phyloP scores from a whole-genome alignment of 1,140 invertebrate genomes.

The Ooceraea biroi region DNA sequence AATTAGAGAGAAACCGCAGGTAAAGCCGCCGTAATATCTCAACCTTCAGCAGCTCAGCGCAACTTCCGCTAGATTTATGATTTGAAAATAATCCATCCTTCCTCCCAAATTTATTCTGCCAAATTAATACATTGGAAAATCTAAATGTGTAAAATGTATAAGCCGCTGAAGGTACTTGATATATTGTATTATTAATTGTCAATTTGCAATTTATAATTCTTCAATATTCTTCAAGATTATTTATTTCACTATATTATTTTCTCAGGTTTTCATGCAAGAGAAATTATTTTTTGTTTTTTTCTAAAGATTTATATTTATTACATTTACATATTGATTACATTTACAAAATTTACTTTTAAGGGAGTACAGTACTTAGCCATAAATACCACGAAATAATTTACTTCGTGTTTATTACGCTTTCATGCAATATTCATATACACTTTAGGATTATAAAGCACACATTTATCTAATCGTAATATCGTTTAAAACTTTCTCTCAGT shows the following conservation, averaged over 20 bases:
- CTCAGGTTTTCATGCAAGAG: too few species aligned
- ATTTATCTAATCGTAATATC: too few species aligned
- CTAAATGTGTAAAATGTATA: not conserved
- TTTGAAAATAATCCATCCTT: slow-evolving; percentile 38
- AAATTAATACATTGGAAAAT: slow-evolving; percentile 18
- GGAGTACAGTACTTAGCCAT: too few species aligned
- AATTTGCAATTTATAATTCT: not conserved
- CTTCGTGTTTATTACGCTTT: too few species aligned
- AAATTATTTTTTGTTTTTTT: too few species aligned
- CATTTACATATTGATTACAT: too few species aligned
- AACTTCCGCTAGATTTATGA: slow-evolving; percentile 40
- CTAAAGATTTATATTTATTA: too few species aligned
- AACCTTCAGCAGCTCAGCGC: slow-evolving; percentile 28
- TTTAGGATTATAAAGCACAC: too few species aligned
- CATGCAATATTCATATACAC: too few species aligned
- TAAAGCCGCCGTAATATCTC: slow-evolving; percentile 48
- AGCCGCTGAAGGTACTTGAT: not conserved
- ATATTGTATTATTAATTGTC: slow-evolving; percentile 1
- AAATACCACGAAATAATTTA: too few species aligned
- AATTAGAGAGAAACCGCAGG: slow-evolving; percentile 62
- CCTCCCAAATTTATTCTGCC: slow-evolving; percentile 27
- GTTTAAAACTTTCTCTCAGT: not conserved
- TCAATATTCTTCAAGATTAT: not conserved
- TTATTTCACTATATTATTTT: too few species aligned
- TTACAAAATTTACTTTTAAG: too few species aligned